phyloP scores from a whole-genome alignment of 1,140 invertebrate genomes.

The Brachystomella parvula region DNA sequence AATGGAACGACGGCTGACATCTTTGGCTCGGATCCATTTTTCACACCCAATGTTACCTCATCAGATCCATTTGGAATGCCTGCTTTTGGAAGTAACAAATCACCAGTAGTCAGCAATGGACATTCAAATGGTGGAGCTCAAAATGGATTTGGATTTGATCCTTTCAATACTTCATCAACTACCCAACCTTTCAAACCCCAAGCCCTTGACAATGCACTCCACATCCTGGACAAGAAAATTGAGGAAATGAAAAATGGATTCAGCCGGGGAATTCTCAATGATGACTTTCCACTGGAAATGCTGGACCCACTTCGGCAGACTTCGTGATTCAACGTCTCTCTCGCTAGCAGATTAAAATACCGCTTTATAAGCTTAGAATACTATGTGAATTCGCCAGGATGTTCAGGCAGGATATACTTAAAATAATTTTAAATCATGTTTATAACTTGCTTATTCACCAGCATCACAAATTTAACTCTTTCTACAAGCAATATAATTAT shows the following conservation, averaged over 20 bases:
- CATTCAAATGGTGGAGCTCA: background rate
- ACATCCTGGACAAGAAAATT: conserved; percentile 66
- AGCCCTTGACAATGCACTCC: conserved; percentile 61
- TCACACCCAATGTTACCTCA: conserved; percentile 37
- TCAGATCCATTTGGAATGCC: conserved; percentile 69
- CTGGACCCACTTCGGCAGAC: conserved; percentile 19
- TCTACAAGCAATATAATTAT: background rate
- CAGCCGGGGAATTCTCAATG: conserved; percentile 67
- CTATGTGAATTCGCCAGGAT: too few species aligned
- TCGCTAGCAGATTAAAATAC: background rate
- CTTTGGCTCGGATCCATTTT: conserved; percentile 53
- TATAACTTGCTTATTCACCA: background rate
- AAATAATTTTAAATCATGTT: background rate
- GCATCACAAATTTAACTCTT: background rate
- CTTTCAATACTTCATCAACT: conserved; percentile 10
- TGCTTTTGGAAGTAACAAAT: conserved; percentile 48
- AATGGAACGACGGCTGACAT: conserved; percentile 41
- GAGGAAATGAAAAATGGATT: conserved; percentile 81
- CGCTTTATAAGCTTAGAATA: too few species aligned
- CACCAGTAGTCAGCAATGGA: background rate
- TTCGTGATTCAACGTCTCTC: background rate
- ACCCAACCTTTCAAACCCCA: conserved; percentile 41
- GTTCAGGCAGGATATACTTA: background rate
- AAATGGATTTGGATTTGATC: conserved; percentile 14
- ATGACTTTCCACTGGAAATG: conserved; percentile 71